Base-by-base conservation (phyloP, 2,888 invertebrate genomes). In the Panzeria rudis region DNA sequence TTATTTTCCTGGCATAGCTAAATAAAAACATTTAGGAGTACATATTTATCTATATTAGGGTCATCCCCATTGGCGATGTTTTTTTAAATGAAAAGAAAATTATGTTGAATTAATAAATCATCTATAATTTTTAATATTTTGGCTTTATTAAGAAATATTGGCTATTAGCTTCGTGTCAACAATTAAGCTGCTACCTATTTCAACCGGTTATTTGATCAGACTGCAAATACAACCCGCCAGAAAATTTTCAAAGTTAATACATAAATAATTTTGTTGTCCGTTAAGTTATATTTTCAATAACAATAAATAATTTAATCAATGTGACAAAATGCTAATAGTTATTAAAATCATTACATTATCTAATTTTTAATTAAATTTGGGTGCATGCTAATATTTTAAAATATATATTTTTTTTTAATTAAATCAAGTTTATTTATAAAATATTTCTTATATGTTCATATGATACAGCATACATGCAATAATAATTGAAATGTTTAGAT, bases 401-500 rank as follows among this genome's bases (percentile, higher is more conserved):
- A n/a, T 61, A 47, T n/a, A n/a, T 59, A 41, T 73, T 11, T 61
- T 38, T 56, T 29, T 23, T 54, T 32, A 62, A 68, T 68, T 35
- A 35, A 72, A 59, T 50, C 47, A n/a, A 80, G 59, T 66, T 59
- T 64, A 56, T 54, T 66, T 56, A 25, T 66, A 50, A 73, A 80
- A 66, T 66, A 47, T 73, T 59, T 4, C 5, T 4, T 5, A 15
- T 64, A 29, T 25, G 32, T 35, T 35, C 54, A n/a, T 29, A 17
- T 47, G 17, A 29, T 23, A 20, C 35, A 41, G 29, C 44, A n/a
- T 50, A 44, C 75, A 25, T 41, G 35, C 20, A 64, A 23, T 50
- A 71, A 69, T 76, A 78, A 78, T 82, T 85, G 73, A 78, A 84
- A 81, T 78, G 73, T 81, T 78, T 41, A 54, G 35, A 23, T 44